Percentiles rank a stretch among this genome's conserved stretches.
Conservation (phyloP, 1,140 invertebrate genomes). For the Drosophila sturtevanti region DNA sequence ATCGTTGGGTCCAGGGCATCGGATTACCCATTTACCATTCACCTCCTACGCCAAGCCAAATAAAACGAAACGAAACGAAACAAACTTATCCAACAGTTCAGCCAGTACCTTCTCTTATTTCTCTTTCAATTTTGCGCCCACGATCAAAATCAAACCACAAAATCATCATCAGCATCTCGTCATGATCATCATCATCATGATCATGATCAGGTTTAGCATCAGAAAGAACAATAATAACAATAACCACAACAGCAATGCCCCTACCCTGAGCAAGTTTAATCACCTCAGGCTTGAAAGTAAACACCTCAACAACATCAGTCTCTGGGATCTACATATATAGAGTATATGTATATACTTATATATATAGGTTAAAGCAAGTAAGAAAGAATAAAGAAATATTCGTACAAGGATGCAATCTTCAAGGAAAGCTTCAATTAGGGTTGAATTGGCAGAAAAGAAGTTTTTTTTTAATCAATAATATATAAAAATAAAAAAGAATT, state of each 20-base stretch:
- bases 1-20: constrained; percentile 26
- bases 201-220: background rate
- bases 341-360: background rate
- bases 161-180: background rate
- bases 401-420: background rate
- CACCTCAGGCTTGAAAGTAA: constrained; percentile 53
- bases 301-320: constrained; percentile 30
- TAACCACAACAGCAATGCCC: constrained; percentile 16
- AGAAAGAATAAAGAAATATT: background rate
- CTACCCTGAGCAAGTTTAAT: constrained; percentile 36
- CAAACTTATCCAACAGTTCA: background rate
- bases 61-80: background rate
- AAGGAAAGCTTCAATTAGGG: background rate
- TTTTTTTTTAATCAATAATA: too few relatives aligned
- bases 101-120: background rate
- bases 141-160: constrained; percentile 7
- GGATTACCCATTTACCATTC: constrained; percentile 32
- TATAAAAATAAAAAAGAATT: too few relatives aligned
- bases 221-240: constrained; percentile 13
- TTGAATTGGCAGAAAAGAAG: too few relatives aligned
- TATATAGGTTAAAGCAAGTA: background rate
- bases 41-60: constrained; percentile 42
- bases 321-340: background rate
- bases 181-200: background rate
- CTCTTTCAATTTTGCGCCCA: constrained; percentile 22